Conservation (phyloP, 2,113 vertebrate species). For the Spermophilus dauricus region DNA sequence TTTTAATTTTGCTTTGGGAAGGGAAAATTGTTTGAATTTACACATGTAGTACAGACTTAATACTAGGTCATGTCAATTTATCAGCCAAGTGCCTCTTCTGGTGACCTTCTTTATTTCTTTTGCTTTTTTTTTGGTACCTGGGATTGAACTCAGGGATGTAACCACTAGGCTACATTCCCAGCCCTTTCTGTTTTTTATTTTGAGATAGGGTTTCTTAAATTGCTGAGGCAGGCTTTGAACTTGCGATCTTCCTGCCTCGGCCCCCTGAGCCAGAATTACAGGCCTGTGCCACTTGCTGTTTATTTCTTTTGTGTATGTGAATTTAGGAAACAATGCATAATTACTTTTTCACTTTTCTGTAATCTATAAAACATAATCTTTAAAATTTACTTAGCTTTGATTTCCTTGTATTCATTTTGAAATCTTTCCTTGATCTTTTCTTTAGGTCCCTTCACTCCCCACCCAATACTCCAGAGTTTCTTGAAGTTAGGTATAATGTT, state of each 20-base stretch:
- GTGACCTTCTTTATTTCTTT: neutral
- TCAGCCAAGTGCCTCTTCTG: neutral
- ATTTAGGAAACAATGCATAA: neutral
- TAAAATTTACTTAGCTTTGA: neutral
- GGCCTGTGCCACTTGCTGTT: neutral
- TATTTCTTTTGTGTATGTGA: neutral
- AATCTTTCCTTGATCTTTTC: neutral
- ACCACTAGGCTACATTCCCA: too few species aligned
- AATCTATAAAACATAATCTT: neutral
- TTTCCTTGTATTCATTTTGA: conserved; percentile 34
- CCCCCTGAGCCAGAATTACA: too few species aligned
- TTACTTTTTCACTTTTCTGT: neutral
- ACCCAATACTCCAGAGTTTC: neutral
- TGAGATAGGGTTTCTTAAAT: too few species aligned
- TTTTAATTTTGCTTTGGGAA: conserved; percentile 63
- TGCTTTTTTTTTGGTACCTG: too few species aligned
- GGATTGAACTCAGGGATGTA: too few species aligned
- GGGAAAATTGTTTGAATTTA: neutral
- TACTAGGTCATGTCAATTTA: neutral
- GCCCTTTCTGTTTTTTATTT: too few species aligned
- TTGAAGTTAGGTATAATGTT: neutral
- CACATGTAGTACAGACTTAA: neutral
- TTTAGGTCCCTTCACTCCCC: neutral
- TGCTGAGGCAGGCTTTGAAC: too few species aligned
- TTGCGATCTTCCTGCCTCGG: too few species aligned